A percentile compares a stretch with the other conserved stretches of the same genome.
These are phyloP conservation scores for Drosophila parabipectinata DNA, from an alignment of 1,140 invertebrate species.

Conservation along the genomic window DNA sequence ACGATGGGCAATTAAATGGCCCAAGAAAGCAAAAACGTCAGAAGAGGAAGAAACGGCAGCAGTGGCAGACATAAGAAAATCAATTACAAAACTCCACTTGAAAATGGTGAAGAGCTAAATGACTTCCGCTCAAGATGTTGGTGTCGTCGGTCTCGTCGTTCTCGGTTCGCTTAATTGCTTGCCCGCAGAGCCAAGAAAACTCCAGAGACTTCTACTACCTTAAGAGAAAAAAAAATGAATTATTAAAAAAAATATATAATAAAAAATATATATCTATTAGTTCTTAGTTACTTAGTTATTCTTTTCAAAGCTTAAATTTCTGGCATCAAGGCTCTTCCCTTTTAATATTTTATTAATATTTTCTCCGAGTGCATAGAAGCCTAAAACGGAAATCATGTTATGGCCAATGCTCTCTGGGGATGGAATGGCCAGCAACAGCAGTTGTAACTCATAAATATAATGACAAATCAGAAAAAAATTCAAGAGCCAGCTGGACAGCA, in stretches of 20 bases:
- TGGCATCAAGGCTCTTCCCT: too few species aligned
- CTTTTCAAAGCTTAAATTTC: too few species aligned
- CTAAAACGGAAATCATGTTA: slow-evolving; percentile 81
- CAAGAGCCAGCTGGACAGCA: slow-evolving; percentile 67
- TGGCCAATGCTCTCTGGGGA: slow-evolving; percentile 59
- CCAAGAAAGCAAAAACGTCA: slow-evolving; percentile 5
- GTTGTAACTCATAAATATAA: slow-evolving; percentile 79
- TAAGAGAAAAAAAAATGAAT: not conserved
- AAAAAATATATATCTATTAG: not conserved
- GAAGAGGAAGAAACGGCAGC: not conserved
- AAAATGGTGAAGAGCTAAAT: slow-evolving; percentile 63
- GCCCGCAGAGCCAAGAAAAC: slow-evolving; percentile 46
- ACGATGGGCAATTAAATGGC: slow-evolving; percentile 52
- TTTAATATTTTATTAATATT: not conserved
- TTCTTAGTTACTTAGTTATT: too few species aligned
- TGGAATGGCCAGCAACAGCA: slow-evolving; percentile 41
- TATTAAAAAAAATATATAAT: not conserved
- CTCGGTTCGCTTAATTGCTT: slow-evolving; percentile 65
- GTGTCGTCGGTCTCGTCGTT: slow-evolving; percentile 31
- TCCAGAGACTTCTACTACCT: slow-evolving; percentile 17
- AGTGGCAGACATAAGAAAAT: slow-evolving; percentile 61
- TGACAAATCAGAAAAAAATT: slow-evolving; percentile 77
- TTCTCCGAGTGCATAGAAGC: slow-evolving; percentile 23
- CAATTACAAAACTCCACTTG: slow-evolving; percentile 71
- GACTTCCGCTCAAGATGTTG: slow-evolving; percentile 73